These are phyloP conservation scores for Oreohelix idahoensis DNA, from an alignment of 1,140 invertebrate genomes.

Conservation along the genomic window DNA sequence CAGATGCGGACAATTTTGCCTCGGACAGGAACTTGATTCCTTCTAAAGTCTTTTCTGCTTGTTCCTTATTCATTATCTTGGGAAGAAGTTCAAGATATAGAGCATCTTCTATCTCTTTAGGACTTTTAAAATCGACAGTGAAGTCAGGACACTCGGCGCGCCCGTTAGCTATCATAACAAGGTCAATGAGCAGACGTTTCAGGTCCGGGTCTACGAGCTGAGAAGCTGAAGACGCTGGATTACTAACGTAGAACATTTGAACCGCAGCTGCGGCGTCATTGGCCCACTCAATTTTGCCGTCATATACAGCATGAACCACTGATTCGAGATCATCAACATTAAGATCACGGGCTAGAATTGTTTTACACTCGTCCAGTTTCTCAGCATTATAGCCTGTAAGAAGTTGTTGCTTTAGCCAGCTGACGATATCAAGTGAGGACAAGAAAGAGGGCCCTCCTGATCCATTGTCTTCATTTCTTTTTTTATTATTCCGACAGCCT, in stretches of 20 bases:
- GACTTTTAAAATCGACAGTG: background rate
- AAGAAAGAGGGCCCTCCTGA: background rate
- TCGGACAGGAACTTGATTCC: background rate
- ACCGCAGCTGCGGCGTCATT: background rate
- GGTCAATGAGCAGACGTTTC: background rate
- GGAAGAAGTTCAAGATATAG: background rate
- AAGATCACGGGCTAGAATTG: background rate
- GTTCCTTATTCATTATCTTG: background rate
- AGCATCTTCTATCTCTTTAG: background rate
- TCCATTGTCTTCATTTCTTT: background rate
- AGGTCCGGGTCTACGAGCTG: background rate
- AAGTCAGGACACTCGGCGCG: background rate
- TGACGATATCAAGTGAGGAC: background rate
- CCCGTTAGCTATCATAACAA: background rate
- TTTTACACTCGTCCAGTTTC: background rate
- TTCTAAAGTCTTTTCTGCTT: background rate
- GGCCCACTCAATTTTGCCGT: background rate
- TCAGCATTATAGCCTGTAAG: background rate
- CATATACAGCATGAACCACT: background rate
- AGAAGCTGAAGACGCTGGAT: background rate
- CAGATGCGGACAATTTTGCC: background rate
- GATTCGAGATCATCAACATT: background rate
- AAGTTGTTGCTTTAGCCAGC: background rate
- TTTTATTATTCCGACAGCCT: background rate
- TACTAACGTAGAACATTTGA: slow-evolving; percentile 2